Conservation (phyloP, 2,888 invertebrate species). For the Eutolmus rufibarbis region DNA sequence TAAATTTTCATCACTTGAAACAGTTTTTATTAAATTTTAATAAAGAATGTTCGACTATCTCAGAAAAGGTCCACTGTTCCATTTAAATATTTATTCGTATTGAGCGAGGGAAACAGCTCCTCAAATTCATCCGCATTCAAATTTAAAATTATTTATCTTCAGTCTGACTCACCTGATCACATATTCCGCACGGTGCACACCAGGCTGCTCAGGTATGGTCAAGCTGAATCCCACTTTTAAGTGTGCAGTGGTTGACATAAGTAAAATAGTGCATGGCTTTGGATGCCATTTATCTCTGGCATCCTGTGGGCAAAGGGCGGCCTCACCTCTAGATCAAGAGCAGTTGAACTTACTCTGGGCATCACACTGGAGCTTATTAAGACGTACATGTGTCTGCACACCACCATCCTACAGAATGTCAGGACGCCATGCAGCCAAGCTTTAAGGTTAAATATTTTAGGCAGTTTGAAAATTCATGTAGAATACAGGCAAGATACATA, state of each 20-base stretch:
- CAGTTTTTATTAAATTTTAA: not conserved
- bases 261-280: constrained; percentile 27
- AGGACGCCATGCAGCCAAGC: not conserved
- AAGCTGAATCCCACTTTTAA: constrained; percentile 4
- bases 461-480: not conserved
- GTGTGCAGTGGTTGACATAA: constrained; percentile 13
- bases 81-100: not conserved
- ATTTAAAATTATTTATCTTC: constrained; percentile 15
- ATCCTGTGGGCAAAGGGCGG: constrained; percentile 1
- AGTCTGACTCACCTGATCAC: not conserved
- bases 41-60: not conserved
- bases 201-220: not conserved
- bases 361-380: not conserved
- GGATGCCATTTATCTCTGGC: not conserved
- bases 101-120: not conserved
- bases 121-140: not conserved
- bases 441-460: constrained; percentile 7
- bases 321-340: constrained; percentile 8
- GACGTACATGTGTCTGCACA: not conserved
- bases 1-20: not conserved
- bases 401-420: not conserved
- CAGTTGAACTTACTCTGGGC: constrained; percentile 9
- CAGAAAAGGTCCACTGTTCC: not conserved
- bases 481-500: not conserved
- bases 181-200: not conserved